Conservation (phyloP, 2,888 invertebrate species). For the Pristionchus exspectatus region DNA sequence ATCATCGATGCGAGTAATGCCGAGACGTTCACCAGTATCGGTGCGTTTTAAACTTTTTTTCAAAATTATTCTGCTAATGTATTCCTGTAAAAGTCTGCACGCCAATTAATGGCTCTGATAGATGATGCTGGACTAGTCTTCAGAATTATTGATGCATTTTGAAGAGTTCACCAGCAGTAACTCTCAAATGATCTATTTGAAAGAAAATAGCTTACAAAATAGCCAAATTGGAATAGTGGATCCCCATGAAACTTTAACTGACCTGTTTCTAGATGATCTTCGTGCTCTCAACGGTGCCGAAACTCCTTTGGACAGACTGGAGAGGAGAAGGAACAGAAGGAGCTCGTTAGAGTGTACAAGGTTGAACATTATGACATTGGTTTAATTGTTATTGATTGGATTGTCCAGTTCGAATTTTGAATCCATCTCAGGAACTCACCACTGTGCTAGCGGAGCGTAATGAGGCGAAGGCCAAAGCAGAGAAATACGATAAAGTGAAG, state of each 20-base stretch:
- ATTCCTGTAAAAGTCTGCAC: no score
- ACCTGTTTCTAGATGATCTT: neutral
- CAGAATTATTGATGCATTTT: no score
- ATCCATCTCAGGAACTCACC: neutral
- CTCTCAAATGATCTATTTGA: no score
- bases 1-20: neutral
- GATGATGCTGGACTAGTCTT: no score
- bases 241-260: neutral
- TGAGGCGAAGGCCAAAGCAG: neutral
- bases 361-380: no score
- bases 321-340: conserved; percentile 12
- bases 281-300: neutral
- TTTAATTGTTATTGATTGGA: no score
- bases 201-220: no score
- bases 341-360: neutral
- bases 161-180: no score
- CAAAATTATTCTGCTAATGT: neutral
- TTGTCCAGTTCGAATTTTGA: no score
- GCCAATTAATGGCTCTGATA: no score
- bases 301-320: neutral
- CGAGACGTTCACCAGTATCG: neutral
- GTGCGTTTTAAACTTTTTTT: neutral
- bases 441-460: neutral
- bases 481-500: neutral
- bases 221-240: no score